phyloP scores from a whole-genome alignment of 2,113 vertebrate species.

The Verasper variegatus region DNA sequence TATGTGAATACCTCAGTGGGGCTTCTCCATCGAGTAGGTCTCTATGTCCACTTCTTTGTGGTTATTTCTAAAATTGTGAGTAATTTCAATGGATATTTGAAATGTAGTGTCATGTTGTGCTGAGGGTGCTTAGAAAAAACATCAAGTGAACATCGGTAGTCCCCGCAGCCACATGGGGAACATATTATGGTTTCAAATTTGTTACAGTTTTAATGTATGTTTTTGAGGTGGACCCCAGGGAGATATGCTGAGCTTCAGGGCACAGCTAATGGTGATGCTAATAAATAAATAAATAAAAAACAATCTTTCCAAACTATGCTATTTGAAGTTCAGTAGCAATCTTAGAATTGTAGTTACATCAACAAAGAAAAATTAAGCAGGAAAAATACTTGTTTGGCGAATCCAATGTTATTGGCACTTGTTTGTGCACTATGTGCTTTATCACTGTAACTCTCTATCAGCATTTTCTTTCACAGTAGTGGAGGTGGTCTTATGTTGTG shows the following conservation, averaged over 20 bases:
- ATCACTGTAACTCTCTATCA: too few species aligned
- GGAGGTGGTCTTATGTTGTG: not conserved
- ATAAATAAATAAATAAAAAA: too few species aligned
- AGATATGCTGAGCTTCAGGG: not conserved
- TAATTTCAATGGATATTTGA: not conserved
- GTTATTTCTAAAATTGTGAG: not conserved
- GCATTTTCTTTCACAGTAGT: not conserved
- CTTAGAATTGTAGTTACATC: not conserved
- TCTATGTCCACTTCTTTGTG: not conserved
- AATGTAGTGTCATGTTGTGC: too few species aligned
- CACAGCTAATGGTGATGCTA: too few species aligned
- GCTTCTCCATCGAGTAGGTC: not conserved
- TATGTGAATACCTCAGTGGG: conserved; percentile 10
- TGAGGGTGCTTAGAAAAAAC: too few species aligned
- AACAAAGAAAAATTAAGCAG: not conserved
- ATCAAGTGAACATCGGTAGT: not conserved
- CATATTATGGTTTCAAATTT: not conserved
- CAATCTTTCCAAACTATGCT: not conserved
- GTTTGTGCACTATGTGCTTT: not conserved
- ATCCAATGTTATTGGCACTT: too few species aligned
- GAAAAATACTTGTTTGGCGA: too few species aligned
- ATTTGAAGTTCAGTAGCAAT: not conserved
- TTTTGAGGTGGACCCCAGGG: not conserved
- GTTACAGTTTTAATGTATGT: not conserved
- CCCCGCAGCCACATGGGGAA: not conserved